phyloP scores from a whole-genome alignment of 2,888 invertebrate genomes.

The Harpagoxenus sublaevis region DNA sequence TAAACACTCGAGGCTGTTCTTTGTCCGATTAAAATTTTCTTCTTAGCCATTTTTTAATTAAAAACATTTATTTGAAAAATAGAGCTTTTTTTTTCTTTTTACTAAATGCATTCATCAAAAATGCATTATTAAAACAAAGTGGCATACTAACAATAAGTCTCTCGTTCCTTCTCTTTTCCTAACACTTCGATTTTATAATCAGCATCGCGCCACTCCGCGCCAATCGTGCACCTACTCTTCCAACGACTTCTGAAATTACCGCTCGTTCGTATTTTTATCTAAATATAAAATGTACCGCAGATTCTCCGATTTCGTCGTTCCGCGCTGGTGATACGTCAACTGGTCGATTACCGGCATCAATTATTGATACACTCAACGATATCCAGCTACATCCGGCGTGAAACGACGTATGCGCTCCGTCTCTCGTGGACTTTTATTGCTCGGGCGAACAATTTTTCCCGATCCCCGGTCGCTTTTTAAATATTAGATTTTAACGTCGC shows the following conservation, averaged over 20 bases:
- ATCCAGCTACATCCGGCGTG: constrained; percentile 50
- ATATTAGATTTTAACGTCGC: constrained; percentile 59
- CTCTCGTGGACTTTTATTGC: constrained; percentile 50
- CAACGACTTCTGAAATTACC: constrained; percentile 59
- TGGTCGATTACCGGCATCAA: constrained; percentile 63
- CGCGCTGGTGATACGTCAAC: constrained; percentile 56
- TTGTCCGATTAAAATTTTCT: not conserved
- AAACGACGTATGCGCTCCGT: constrained; percentile 49
- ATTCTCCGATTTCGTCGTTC: constrained; percentile 16
- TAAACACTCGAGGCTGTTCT: not conserved
- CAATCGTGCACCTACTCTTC: constrained; percentile 19
- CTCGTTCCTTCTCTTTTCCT: constrained; percentile 42
- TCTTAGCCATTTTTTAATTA: not conserved
- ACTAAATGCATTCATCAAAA: not conserved
- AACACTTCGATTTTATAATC: constrained; percentile 70
- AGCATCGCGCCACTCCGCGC: constrained; percentile 46
- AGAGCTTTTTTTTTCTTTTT: not conserved
- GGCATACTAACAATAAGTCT: too few relatives aligned
- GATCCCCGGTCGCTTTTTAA: constrained; percentile 56
- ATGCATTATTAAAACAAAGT: not conserved
- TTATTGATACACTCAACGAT: constrained; percentile 59
- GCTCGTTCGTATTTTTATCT: constrained; percentile 60
- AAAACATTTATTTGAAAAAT: not conserved
- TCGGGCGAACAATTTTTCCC: constrained; percentile 50
- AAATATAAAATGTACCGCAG: constrained; percentile 52